Evolutionary conservation across 2,113 vertebrate genomes (phyloP), one percentile per base, ranked within the genome.

Genomic region (Sisor rabdophorus): DNA sequence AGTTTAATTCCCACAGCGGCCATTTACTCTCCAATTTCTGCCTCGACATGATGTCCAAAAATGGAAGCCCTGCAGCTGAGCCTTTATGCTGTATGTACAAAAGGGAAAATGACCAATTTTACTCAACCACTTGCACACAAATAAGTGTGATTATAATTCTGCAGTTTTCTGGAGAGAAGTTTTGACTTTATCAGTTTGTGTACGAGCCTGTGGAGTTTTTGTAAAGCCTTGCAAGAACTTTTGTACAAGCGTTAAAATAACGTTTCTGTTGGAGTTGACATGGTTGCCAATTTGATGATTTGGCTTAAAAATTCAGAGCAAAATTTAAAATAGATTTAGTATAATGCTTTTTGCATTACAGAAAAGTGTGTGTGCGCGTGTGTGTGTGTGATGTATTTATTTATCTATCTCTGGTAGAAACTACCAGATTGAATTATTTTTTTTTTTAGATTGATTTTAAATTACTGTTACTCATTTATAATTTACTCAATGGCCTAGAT

Each of bases 1-100:
- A 73, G 55, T 73, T 73, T 40, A 73, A 73, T 73, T 59, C 47
- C 36, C 55, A 59, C 55, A 20, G 55, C 55, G 16, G n/a, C 55
- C 30, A 48, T 73, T 55, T 73, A 36, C 40, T 26, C 20, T 59
- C 15, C 71, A 28, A 15, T 48, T 58, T 73, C 71, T 47, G 55
- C 58, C 54, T 59, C 55, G 28, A 73, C 71, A 48, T 48, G 36
- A 72, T 19, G 13, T 47, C 4, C 32, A 20, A 48, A 48, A 73
- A 48, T 60, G 15, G n/a, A 72, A 72, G 44, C 1, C 1, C 52
- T 40, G 69, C 69, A 56, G 54, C 71, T 48, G 40, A 72, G 48
- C 16, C 65, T 56, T 54, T 72, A 19, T 58, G 17, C 54, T 24
- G 50, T 71, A 22, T 55, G 19, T 36, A 72, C 22, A 56, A 11